A percentile compares a stretch with the other conserved stretches of the same genome.
Evolutionary conservation across 2,888 invertebrate genomes (phyloP).

Genomic region (Sesia apiformis): DNA sequence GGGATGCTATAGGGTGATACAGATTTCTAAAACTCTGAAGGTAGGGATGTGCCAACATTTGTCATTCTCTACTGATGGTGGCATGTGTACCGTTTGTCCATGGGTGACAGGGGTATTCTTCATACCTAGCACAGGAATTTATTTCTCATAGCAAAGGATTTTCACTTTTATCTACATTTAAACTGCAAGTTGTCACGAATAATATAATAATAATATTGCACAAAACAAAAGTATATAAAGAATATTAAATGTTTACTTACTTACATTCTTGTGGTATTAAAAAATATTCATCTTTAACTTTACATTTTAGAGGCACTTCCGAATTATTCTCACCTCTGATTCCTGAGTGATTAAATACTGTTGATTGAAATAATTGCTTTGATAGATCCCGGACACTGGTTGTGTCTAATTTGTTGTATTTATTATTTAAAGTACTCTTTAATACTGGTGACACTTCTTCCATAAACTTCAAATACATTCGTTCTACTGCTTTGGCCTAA

Average conservation of each 20-base stretch:
- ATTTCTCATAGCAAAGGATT: no score
- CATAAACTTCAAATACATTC: constrained; percentile 26
- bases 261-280: constrained; percentile 79
- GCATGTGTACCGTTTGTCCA: no score
- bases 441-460: constrained; percentile 20
- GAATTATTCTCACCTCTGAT: constrained; percentile 74
- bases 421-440: constrained; percentile 17
- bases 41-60: no score
- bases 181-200: no score
- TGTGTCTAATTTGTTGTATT: constrained; percentile 40
- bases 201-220: no score
- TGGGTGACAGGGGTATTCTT: no score
- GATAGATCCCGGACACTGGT: constrained; percentile 38
- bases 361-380: constrained; percentile 39
- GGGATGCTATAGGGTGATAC: no score
- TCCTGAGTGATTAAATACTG: constrained; percentile 31
- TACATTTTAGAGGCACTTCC: constrained; percentile 59
- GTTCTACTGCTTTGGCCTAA: constrained; percentile 33
- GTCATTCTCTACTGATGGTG: no score
- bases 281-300: constrained; percentile 60
- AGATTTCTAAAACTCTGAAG: no score
- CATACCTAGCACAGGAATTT: no score
- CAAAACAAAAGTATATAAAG: neutral
- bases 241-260: constrained; percentile 41
- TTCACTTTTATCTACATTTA: no score